A percentile compares a stretch with the other conserved stretches of the same genome.
Evolutionary conservation across 2,888 invertebrate genomes (phyloP).

Genomic region (Drosophila mimica): DNA sequence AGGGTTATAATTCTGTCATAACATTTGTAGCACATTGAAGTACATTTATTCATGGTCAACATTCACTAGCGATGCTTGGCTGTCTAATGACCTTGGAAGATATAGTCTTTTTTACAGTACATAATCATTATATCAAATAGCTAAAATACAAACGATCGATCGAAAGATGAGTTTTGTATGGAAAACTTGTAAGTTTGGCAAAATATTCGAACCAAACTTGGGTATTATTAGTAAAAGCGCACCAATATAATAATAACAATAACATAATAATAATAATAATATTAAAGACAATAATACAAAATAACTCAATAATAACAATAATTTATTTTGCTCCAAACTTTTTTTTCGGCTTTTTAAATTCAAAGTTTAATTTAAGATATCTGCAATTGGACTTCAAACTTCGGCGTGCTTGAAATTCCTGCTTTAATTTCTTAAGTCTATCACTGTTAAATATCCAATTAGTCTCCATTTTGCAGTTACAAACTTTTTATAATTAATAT

Average conservation of each 20-base stretch:
- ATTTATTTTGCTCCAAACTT: background rate
- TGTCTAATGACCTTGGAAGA: background rate
- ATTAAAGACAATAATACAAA: background rate
- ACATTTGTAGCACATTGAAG: background rate
- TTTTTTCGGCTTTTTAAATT: background rate
- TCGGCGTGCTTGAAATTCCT: rapidly evolving
- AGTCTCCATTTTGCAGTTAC: background rate
- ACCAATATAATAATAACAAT: too few relatives aligned
- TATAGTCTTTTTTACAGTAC: background rate
- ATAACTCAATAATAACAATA: background rate
- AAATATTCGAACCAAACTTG: background rate
- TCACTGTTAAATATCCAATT: background rate
- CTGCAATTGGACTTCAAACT: too few relatives aligned
- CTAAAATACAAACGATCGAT: background rate
- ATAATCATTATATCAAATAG: background rate
- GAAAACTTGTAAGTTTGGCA: background rate
- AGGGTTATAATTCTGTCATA: background rate
- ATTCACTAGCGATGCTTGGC: background rate
- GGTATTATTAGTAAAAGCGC: too few relatives aligned
- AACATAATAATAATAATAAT: too few relatives aligned
- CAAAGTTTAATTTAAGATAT: background rate
- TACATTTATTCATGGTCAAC: background rate
- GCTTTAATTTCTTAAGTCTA: background rate
- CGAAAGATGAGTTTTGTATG: background rate
- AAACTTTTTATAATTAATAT: background rate